These are phyloP conservation scores for Proisotoma minuta DNA, from an alignment of 2,888 invertebrate genomes.

Conservation along the genomic window DNA sequence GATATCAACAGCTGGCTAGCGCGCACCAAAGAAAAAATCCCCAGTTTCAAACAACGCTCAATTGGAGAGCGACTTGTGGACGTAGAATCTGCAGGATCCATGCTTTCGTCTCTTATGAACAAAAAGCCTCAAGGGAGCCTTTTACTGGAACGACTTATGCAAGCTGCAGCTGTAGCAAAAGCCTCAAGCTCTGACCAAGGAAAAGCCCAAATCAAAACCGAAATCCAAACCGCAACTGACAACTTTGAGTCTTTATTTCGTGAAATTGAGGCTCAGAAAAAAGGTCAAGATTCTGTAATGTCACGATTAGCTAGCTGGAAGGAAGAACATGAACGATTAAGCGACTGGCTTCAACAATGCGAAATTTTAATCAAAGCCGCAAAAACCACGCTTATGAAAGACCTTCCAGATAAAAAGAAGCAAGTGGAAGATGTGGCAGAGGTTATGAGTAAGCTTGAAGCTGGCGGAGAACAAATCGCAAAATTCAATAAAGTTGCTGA, in stretches of 20 bases:
- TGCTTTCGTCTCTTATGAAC: slow-evolving; percentile 62
- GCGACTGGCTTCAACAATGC: slow-evolving; percentile 88
- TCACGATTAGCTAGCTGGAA: slow-evolving; percentile 84
- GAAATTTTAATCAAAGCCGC: slow-evolving; percentile 86
- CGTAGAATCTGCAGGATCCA: slow-evolving; percentile 67
- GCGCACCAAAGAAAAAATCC: slow-evolving; percentile 81
- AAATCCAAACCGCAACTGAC: slow-evolving; percentile 77
- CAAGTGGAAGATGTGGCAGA: slow-evolving; percentile 71
- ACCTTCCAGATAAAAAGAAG: slow-evolving; percentile 73
- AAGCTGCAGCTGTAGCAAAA: slow-evolving; percentile 79
- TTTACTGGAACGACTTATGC: slow-evolving; percentile 77
- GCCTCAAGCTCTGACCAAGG: slow-evolving; percentile 77
- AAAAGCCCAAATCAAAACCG: slow-evolving; percentile 73
- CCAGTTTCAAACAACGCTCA: slow-evolving; percentile 76
- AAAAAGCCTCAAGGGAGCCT: slow-evolving; percentile 87
- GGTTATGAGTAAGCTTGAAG: slow-evolving; percentile 66
- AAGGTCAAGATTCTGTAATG: slow-evolving; percentile 73
- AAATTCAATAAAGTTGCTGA: slow-evolving; percentile 71
- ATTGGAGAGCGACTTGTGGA: slow-evolving; percentile 74
- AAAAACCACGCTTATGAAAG: slow-evolving; percentile 74
- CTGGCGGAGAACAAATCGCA: slow-evolving; percentile 76
- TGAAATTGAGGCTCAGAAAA: slow-evolving; percentile 79
- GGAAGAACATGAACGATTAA: slow-evolving; percentile 83
- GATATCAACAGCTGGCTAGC: slow-evolving; percentile 83
- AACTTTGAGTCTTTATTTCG: slow-evolving; percentile 78